Percentiles rank a stretch among this genome's conserved stretches.
These are phyloP conservation scores for Crematogaster levior DNA, from an alignment of 2,888 invertebrate genomes.

Conservation along the genomic window DNA sequence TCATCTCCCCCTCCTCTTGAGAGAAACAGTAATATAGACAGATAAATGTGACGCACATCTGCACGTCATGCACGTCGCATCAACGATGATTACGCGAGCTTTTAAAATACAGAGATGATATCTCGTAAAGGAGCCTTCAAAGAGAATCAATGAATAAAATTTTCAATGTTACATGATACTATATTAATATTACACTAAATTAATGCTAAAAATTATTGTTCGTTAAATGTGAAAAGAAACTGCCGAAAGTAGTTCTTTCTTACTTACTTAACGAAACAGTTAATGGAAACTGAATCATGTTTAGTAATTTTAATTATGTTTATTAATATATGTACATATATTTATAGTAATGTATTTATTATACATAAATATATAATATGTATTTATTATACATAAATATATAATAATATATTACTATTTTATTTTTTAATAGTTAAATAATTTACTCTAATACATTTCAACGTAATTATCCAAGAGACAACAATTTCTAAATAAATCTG, in stretches of 20 bases:
- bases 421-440: not conserved
- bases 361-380: not conserved
- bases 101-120: conserved; percentile 12
- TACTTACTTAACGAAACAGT: too few relatives aligned
- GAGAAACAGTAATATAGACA: not conserved
- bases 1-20: not conserved
- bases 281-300: not conserved
- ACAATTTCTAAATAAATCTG: not conserved
- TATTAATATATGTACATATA: not conserved
- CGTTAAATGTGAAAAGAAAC: not conserved
- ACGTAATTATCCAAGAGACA: not conserved
- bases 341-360: not conserved
- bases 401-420: too few relatives aligned
- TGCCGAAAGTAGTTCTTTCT: not conserved
- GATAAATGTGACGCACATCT: not conserved
- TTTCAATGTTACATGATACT: not conserved
- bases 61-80: too few relatives aligned
- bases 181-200: not conserved
- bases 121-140: not conserved
- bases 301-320: not conserved
- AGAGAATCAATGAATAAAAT: not conserved
- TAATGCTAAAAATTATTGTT: not conserved
- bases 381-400: too few relatives aligned
- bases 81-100: conserved; percentile 11
- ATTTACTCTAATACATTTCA: not conserved